Percentiles rank a stretch among this genome's conserved stretches.
These are phyloP conservation scores for Agapostemon virescens DNA, from an alignment of 2,888 invertebrate genomes.

Conservation along the genomic window DNA sequence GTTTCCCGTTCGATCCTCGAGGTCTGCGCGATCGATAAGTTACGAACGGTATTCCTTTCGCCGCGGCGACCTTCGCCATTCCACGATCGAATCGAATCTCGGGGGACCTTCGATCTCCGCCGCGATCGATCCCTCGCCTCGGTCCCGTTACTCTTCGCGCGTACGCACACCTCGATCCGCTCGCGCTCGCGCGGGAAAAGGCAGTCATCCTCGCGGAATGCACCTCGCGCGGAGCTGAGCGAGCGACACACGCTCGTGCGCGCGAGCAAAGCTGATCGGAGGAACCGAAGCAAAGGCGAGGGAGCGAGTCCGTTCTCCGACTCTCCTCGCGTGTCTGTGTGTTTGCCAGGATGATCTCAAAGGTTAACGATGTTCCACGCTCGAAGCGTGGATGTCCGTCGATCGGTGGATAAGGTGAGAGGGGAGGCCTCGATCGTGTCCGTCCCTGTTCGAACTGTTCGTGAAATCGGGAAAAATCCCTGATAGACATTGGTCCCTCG, in stretches of 20 bases:
- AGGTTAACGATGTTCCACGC: conserved; percentile 74
- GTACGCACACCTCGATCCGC: conserved; percentile 14
- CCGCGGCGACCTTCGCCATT: conserved; percentile 66
- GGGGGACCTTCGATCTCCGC: conserved; percentile 62
- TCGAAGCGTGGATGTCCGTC: conserved; percentile 38
- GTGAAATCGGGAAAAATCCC: conserved; percentile 46
- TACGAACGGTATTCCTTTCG: conserved; percentile 61
- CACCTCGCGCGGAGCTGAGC: conserved; percentile 26
- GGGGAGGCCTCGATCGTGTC: conserved; percentile 29
- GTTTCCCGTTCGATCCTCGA: conserved; percentile 33
- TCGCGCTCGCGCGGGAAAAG: conserved; percentile 14
- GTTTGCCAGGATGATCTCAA: conserved; percentile 65
- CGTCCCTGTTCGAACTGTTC: neutral
- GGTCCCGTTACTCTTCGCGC: conserved; percentile 64
- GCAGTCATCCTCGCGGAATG: conserved; percentile 60
- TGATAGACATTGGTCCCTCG: too few species aligned
- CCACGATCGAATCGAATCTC: conserved; percentile 67
- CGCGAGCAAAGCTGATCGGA: conserved; percentile 1
- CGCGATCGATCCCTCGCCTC: conserved; percentile 57
- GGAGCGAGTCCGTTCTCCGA: neutral
- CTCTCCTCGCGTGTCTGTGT: neutral
- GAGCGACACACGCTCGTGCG: conserved; percentile 58
- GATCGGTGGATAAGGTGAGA: conserved; percentile 49
- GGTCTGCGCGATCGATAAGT: conserved; percentile 54
- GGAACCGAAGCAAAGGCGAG: neutral